phyloP scores from a whole-genome alignment of 2,888 invertebrate species.

The Psylliodes chrysocephalus region DNA sequence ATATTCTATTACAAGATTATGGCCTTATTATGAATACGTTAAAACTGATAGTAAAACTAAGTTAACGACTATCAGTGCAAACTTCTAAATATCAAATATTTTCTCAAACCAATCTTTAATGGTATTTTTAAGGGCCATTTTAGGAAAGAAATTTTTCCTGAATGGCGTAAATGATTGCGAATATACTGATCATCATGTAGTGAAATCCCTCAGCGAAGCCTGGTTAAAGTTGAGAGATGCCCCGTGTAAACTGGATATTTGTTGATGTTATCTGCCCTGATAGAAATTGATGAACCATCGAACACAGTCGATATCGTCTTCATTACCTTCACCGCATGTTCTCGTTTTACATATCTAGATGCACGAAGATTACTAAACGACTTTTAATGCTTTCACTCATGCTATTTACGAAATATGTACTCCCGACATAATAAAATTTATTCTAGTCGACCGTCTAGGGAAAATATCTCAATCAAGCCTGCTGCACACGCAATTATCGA shows the following conservation, averaged over 20 bases:
- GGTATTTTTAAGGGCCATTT: neutral
- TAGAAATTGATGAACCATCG: slow-evolving; percentile 54
- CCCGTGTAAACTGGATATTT: slow-evolving; percentile 47
- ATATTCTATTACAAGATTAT: too few species aligned
- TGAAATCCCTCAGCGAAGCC: slow-evolving; percentile 8
- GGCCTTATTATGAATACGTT: too few species aligned
- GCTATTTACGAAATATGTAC: slow-evolving; percentile 62
- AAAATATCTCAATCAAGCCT: slow-evolving; percentile 62
- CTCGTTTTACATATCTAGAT: slow-evolving; percentile 64
- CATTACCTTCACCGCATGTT: slow-evolving; percentile 61
- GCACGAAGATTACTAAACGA: slow-evolving; percentile 63
- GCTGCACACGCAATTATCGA: slow-evolving; percentile 55
- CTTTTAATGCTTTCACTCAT: slow-evolving; percentile 63
- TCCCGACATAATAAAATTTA: slow-evolving; percentile 49
- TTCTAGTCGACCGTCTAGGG: slow-evolving; percentile 48
- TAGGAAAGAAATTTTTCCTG: neutral
- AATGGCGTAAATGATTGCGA: slow-evolving; percentile 11
- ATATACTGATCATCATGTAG: slow-evolving; percentile 21
- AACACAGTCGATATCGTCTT: slow-evolving; percentile 57
- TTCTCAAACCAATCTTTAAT: too few species aligned
- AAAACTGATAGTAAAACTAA: too few species aligned
- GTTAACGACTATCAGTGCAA: too few species aligned
- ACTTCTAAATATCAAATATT: too few species aligned
- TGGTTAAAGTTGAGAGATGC: slow-evolving; percentile 31
- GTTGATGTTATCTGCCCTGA: slow-evolving; percentile 51